Evolutionary conservation across 1,140 invertebrate species (phyloP).

Genomic region (Meloidogyne floridensis): DNA sequence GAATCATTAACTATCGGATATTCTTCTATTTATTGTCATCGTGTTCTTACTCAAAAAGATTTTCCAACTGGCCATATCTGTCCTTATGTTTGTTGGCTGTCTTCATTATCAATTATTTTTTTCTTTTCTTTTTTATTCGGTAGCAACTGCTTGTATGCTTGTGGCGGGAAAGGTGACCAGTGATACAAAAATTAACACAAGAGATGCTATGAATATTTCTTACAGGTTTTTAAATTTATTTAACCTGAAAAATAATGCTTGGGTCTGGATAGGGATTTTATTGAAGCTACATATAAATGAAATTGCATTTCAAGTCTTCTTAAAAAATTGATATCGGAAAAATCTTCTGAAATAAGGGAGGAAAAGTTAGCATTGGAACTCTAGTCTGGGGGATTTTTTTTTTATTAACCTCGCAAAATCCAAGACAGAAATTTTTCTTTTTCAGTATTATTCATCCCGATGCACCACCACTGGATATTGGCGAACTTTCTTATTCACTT

Average conservation of each 20-base stretch:
- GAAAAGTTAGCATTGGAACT: no score
- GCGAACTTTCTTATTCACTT: slow-evolving; percentile 38
- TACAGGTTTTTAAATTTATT: slow-evolving; percentile 35
- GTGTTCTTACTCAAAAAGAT: slow-evolving; percentile 36
- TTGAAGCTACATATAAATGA: no score
- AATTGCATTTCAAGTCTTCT: no score
- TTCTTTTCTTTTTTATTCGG: slow-evolving; percentile 31
- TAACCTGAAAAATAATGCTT: background rate
- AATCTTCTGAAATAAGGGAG: no score
- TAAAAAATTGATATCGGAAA: no score
- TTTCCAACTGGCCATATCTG: slow-evolving; percentile 38
- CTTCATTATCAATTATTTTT: no score
- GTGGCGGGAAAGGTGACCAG: slow-evolving; percentile 43
- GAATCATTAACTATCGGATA: slow-evolving; percentile 42
- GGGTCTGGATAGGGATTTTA: no score
- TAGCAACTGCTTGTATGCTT: slow-evolving; percentile 38
- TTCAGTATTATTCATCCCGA: slow-evolving; percentile 39
- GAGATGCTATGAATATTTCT: slow-evolving; percentile 41
- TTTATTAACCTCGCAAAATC: background rate
- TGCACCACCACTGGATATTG: slow-evolving; percentile 38
- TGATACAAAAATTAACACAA: slow-evolving; percentile 31
- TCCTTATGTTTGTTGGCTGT: slow-evolving; percentile 27
- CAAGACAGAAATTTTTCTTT: background rate
- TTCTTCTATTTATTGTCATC: slow-evolving; percentile 40
- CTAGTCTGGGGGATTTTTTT: background rate